Percentiles rank a stretch among this genome's conserved stretches.
Conservation (phyloP, 2,113 vertebrate species). For the Anguilla rostrata region DNA sequence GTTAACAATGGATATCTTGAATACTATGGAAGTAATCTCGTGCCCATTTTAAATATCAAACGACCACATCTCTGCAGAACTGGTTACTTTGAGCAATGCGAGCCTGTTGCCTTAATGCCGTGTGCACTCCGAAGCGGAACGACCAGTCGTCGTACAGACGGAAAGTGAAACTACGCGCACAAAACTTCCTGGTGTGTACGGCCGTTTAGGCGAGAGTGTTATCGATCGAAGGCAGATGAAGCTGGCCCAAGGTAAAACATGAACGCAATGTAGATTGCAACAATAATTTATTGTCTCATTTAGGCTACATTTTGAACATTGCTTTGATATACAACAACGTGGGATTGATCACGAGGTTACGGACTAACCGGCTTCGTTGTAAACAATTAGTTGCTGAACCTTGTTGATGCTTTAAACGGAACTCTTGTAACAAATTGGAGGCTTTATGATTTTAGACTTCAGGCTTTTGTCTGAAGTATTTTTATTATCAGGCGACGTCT, state of each 20-base stretch:
- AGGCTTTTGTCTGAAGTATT: background rate
- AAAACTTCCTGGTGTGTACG: constrained; percentile 35
- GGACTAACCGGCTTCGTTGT: background rate
- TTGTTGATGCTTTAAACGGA: background rate
- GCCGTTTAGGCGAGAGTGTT: background rate
- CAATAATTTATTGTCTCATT: background rate
- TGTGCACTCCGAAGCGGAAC: background rate
- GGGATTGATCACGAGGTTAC: no score
- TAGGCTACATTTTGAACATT: background rate
- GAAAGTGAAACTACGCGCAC: constrained; percentile 37
- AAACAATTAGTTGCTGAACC: background rate
- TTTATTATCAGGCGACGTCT: no score
- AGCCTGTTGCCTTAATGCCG: background rate
- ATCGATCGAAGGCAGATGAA: background rate
- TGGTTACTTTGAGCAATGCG: no score
- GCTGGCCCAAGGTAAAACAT: background rate
- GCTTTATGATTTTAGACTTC: background rate
- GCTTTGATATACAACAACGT: background rate
- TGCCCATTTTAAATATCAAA: no score
- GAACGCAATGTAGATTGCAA: background rate
- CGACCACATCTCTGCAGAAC: no score
- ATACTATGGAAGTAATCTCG: no score
- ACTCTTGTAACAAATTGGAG: background rate
- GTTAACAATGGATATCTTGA: background rate
- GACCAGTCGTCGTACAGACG: background rate